Conservation (phyloP, 2,113 vertebrate species). For the Plestiodon gilberti region DNA sequence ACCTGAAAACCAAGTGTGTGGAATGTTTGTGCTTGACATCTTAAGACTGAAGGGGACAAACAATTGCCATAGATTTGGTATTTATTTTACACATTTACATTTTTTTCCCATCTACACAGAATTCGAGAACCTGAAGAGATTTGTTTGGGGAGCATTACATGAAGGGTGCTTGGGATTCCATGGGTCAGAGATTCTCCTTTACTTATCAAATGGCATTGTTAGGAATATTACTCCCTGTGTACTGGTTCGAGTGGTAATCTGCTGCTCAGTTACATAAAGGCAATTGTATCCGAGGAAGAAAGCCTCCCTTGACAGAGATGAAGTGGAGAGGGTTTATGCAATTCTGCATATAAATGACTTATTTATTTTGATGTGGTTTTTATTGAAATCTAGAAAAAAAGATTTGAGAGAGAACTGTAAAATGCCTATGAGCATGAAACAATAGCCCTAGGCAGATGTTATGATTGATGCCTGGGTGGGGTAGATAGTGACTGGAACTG, state of each 20-base stretch:
- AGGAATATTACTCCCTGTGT: slow-evolving; percentile 56
- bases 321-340: slow-evolving; percentile 40
- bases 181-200: slow-evolving; percentile 51
- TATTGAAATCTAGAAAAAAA: slow-evolving; percentile 46
- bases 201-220: slow-evolving; percentile 34
- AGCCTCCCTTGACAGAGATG: slow-evolving; percentile 48
- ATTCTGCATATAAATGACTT: slow-evolving; percentile 65
- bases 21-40: neutral
- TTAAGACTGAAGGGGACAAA: neutral
- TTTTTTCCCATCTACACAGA: slow-evolving; percentile 44
- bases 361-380: slow-evolving; percentile 61
- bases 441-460: slow-evolving; percentile 10
- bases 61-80: slow-evolving; percentile 26
- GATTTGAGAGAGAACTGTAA: slow-evolving; percentile 11
- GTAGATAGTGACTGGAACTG: neutral
- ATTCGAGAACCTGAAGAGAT: slow-evolving; percentile 35
- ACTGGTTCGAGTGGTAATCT: slow-evolving; percentile 54
- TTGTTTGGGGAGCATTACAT: slow-evolving; percentile 37
- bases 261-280: slow-evolving; percentile 53
- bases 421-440: slow-evolving; percentile 35
- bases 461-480: neutral
- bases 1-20: neutral
- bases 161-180: slow-evolving; percentile 39
- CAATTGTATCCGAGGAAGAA: slow-evolving; percentile 33
- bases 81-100: neutral